phyloP scores from a whole-genome alignment of 2,113 vertebrate genomes.

The Puma concolor region DNA sequence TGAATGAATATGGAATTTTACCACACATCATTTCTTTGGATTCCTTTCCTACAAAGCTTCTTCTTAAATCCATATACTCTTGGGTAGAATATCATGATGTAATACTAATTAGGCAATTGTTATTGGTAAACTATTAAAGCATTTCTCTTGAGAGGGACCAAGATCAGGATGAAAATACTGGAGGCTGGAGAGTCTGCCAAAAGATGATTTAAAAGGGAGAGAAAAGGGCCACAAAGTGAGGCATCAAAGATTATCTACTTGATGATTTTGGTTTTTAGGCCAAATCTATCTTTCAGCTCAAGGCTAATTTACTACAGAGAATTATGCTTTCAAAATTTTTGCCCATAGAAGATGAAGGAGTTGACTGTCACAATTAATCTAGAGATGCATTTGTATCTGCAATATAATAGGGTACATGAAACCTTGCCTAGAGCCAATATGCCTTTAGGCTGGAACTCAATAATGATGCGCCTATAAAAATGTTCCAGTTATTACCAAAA shows the following conservation, averaged over 20 bases:
- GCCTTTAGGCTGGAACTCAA: conserved; percentile 51
- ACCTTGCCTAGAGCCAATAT: neutral
- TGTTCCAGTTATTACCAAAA: conserved; percentile 69
- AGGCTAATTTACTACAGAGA: conserved; percentile 21
- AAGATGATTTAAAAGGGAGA: conserved; percentile 17
- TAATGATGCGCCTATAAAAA: conserved; percentile 67
- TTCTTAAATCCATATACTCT: conserved; percentile 25
- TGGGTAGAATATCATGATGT: neutral
- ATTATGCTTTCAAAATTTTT: conserved; percentile 41
- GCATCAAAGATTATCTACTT: conserved; percentile 16
- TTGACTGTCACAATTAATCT: conserved; percentile 48
- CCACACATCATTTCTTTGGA: neutral
- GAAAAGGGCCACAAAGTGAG: conserved; percentile 5
- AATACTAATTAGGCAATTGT: neutral
- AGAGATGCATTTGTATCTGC: conserved; percentile 49
- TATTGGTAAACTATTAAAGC: neutral
- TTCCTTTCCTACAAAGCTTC: neutral
- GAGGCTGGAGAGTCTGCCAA: neutral
- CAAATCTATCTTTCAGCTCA: conserved; percentile 10
- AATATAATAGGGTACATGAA: conserved; percentile 33
- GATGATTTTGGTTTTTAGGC: neutral
- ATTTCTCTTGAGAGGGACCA: neutral
- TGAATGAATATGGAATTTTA: neutral
- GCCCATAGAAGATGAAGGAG: neutral
- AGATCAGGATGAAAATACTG: neutral